Conservation (phyloP, 2,113 vertebrate genomes). For the Pelusios castaneus region DNA sequence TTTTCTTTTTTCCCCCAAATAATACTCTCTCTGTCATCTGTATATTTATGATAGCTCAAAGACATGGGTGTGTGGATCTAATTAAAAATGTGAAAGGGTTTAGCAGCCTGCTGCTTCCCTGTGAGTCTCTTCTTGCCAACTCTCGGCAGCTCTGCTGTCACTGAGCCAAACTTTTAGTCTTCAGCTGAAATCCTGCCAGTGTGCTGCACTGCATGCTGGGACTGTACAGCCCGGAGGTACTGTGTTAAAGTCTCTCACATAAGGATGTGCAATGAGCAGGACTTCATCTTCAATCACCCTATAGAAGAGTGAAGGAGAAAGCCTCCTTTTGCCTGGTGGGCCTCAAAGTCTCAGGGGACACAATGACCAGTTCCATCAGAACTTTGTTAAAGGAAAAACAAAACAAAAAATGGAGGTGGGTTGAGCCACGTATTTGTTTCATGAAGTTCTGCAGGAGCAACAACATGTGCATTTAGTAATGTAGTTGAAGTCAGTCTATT, state of each 20-base stretch:
- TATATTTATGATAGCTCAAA: constrained; percentile 98
- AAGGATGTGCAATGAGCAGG: constrained; percentile 64
- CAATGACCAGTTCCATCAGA: constrained; percentile 36
- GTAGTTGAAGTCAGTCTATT: not conserved
- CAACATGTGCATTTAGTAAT: constrained; percentile 3
- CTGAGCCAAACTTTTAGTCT: constrained; percentile 97
- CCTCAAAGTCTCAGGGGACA: not conserved
- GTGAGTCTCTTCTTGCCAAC: constrained; percentile 91
- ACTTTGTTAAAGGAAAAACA: not conserved
- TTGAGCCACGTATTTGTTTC: not conserved
- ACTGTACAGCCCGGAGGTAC: constrained; percentile 75
- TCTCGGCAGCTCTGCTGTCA: constrained; percentile 97
- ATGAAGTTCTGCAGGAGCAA: not conserved
- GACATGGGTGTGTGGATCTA: constrained; percentile 99
- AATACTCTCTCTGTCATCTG: constrained; percentile 91
- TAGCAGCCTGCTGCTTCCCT: constrained; percentile 94
- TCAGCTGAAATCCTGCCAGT: constrained; percentile 94
- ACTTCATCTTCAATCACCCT: constrained; percentile 46
- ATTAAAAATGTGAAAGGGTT: constrained; percentile 99
- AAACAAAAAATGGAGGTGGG: not conserved
- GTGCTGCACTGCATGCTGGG: constrained; percentile 89
- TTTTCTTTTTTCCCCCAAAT: constrained; percentile 78
- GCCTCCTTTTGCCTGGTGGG: constrained; percentile 48
- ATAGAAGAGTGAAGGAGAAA: constrained; percentile 52
- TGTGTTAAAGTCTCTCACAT: constrained; percentile 63